phyloP scores from a whole-genome alignment of 2,888 invertebrate genomes.

The Yponomeuta sedellus region DNA sequence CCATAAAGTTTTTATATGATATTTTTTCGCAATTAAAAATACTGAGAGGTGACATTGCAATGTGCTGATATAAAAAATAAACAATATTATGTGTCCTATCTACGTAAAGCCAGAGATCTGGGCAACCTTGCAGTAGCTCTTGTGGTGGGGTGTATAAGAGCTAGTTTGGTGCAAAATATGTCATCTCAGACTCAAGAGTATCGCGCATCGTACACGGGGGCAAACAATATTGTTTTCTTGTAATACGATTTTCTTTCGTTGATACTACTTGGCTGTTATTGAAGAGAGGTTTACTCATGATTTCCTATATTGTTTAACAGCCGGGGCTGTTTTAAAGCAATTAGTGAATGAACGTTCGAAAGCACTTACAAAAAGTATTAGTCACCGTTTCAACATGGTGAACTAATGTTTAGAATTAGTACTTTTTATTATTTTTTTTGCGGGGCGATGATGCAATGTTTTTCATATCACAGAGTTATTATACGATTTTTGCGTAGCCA shows the following conservation, averaged over 20 bases:
- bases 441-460: neutral
- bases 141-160: too few relatives aligned
- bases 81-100: neutral
- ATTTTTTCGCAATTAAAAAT: conserved; percentile 14
- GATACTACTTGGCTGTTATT: neutral
- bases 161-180: too few relatives aligned
- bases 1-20: conserved; percentile 15
- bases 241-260: too few relatives aligned
- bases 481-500: neutral
- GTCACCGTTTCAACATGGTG: neutral
- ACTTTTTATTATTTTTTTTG: neutral
- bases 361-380: neutral
- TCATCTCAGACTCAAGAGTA: too few relatives aligned
- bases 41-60: neutral
- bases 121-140: too few relatives aligned
- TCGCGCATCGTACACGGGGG: too few relatives aligned
- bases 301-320: neutral
- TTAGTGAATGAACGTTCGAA: neutral
- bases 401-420: neutral
- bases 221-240: too few relatives aligned
- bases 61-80: conserved; percentile 10
- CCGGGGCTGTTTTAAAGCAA: neutral
- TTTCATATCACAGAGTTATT: neutral
- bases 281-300: neutral
- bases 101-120: neutral